phyloP scores from a whole-genome alignment of 2,888 invertebrate genomes.

The Conistra vaccinii region DNA sequence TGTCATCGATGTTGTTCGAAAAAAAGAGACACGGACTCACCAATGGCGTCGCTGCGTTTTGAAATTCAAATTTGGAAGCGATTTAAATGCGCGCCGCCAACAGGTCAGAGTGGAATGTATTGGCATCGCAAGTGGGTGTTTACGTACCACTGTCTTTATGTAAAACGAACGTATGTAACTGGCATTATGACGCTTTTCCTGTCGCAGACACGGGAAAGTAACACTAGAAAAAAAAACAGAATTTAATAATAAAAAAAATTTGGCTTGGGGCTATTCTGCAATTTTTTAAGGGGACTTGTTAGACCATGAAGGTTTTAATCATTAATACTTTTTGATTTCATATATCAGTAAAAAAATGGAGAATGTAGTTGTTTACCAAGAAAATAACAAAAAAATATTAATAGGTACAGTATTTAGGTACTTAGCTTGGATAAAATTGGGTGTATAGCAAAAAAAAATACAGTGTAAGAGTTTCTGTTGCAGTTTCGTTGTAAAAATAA shows the following conservation, averaged over 20 bases:
- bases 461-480: no score
- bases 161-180: slow-evolving; percentile 66
- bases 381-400: background rate
- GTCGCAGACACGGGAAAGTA: slow-evolving; percentile 38
- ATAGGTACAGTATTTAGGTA: background rate
- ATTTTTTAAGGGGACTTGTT: background rate
- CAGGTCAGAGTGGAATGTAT: slow-evolving; percentile 87
- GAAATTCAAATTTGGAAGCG: slow-evolving; percentile 85
- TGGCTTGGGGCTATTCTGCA: slow-evolving; percentile 1
- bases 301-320: background rate
- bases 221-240: background rate
- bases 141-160: slow-evolving; percentile 66
- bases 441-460: background rate
- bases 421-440: background rate
- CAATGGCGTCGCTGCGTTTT: slow-evolving; percentile 78
- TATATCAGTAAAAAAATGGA: background rate
- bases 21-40: slow-evolving; percentile 70
- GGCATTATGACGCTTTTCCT: slow-evolving; percentile 70
- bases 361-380: background rate
- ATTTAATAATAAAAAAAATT: no score
- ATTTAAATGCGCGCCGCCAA: slow-evolving; percentile 86
- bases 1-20: slow-evolving; percentile 70
- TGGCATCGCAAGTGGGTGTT: slow-evolving; percentile 79
- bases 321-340: background rate
- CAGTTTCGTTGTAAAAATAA: background rate